Percentiles rank a stretch among this genome's conserved stretches.
phyloP scores from a whole-genome alignment of 2,888 invertebrate genomes.

The Gnatocerus cornutus region DNA sequence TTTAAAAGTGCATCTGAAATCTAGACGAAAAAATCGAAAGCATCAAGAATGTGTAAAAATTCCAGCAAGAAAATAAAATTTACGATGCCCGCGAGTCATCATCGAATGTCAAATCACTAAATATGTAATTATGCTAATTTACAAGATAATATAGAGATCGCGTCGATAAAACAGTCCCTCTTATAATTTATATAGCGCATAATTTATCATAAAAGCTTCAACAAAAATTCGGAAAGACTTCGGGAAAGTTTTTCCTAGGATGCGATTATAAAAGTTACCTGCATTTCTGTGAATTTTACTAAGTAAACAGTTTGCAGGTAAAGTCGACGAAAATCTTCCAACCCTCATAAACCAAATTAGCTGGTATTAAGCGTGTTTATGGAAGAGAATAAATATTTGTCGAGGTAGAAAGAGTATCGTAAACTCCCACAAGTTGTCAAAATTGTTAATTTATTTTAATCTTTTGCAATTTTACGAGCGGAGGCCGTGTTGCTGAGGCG shows the following conservation, averaged over 20 bases:
- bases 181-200: conserved; percentile 1
- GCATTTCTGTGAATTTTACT: conserved; percentile 22
- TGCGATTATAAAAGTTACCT: conserved; percentile 19
- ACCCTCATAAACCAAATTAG: conserved; percentile 29
- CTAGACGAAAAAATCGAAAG: no score
- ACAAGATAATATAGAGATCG: conserved; percentile 19
- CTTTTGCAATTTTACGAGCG: not conserved
- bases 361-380: not conserved
- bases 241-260: conserved; percentile 4
- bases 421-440: conserved; percentile 15
- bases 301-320: conserved; percentile 28
- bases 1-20: no score
- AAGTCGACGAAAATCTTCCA: conserved; percentile 1
- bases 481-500: not conserved
- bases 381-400: conserved; percentile 5
- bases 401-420: not conserved
- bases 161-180: conserved; percentile 12
- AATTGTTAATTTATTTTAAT: conserved; percentile 2
- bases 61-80: no score
- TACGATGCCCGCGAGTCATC: conserved; percentile 9
- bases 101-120: conserved; percentile 24
- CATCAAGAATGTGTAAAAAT: no score
- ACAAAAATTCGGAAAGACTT: not conserved
- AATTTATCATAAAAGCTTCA: conserved; percentile 15
- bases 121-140: conserved; percentile 28